Conservation (phyloP, 2,797 vertebrate species). For the Remorina albescens region DNA sequence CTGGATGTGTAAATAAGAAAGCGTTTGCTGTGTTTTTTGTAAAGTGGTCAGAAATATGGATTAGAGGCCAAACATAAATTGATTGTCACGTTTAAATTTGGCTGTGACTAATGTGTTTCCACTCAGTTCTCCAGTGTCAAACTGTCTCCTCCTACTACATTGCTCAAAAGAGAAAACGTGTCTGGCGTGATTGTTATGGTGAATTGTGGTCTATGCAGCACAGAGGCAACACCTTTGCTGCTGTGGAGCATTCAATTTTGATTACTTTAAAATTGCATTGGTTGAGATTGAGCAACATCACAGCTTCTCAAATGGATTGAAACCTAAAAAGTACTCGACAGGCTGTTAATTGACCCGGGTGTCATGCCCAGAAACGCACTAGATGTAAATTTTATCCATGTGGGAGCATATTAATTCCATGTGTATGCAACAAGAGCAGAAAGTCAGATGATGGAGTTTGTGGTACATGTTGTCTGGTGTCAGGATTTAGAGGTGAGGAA, state of each 20-base stretch:
- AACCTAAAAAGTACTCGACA: constrained; percentile 18
- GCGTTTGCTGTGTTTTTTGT: neutral
- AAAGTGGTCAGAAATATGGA: neutral
- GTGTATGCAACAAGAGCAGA: neutral
- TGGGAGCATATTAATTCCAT: neutral
- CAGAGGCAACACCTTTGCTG: constrained; percentile 8
- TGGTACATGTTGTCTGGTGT: constrained; percentile 5
- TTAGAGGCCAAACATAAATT: neutral
- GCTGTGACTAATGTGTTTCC: neutral
- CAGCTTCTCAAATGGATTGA: constrained; percentile 39
- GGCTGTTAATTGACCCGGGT: constrained; percentile 36
- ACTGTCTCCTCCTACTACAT: neutral
- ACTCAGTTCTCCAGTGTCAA: constrained; percentile 4
- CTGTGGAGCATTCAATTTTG: constrained; percentile 2
- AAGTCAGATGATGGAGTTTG: constrained; percentile 1
- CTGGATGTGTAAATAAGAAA: neutral
- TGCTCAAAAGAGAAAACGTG: constrained; percentile 15
- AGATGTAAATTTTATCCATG: constrained; percentile 25
- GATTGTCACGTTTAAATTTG: neutral
- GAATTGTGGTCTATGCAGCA: constrained; percentile 22
- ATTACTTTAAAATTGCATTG: constrained; percentile 36
- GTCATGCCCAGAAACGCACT: constrained; percentile 21
- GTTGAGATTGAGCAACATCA: neutral
- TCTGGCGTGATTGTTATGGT: neutral
- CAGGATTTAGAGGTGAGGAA: constrained; percentile 11